phyloP scores from a whole-genome alignment of 2,113 vertebrate species.

The Ovis canadensis region DNA sequence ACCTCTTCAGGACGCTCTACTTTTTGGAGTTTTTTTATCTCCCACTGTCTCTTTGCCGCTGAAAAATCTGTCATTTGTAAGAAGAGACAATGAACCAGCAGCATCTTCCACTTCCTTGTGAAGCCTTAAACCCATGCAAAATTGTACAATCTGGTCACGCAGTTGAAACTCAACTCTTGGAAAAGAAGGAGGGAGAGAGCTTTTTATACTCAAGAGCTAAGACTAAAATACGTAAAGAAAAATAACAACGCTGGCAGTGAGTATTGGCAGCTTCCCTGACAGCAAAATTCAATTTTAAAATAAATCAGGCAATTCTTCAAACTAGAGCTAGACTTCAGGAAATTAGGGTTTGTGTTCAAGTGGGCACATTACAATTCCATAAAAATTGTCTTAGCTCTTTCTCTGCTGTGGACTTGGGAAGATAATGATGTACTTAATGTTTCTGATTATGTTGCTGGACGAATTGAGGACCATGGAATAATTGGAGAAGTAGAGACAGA shows the following conservation, averaged over 20 bases:
- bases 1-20: background rate
- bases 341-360: constrained; percentile 63
- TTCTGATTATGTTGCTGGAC: constrained; percentile 42
- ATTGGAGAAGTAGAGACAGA: background rate
- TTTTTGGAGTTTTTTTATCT: background rate
- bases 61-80: constrained; percentile 20
- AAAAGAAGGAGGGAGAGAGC: background rate
- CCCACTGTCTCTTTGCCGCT: background rate
- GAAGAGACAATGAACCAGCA: background rate
- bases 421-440: constrained; percentile 57
- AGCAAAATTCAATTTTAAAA: constrained; percentile 62
- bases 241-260: constrained; percentile 50
- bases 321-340: constrained; percentile 49
- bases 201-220: constrained; percentile 55
- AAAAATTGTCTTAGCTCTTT: constrained; percentile 53
- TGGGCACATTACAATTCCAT: constrained; percentile 57
- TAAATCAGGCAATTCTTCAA: constrained; percentile 53
- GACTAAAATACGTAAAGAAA: constrained; percentile 66
- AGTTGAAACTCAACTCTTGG: constrained; percentile 35
- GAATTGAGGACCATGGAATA: constrained; percentile 21
- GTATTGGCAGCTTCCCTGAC: constrained; percentile 58
- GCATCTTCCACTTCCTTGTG: background rate
- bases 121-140: background rate
- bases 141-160: constrained; percentile 55
- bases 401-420: constrained; percentile 39